Evolutionary conservation across 2,113 vertebrate species (phyloP), one percentile per base, ranked within the genome.

Genomic region (Charina bottae): DNA sequence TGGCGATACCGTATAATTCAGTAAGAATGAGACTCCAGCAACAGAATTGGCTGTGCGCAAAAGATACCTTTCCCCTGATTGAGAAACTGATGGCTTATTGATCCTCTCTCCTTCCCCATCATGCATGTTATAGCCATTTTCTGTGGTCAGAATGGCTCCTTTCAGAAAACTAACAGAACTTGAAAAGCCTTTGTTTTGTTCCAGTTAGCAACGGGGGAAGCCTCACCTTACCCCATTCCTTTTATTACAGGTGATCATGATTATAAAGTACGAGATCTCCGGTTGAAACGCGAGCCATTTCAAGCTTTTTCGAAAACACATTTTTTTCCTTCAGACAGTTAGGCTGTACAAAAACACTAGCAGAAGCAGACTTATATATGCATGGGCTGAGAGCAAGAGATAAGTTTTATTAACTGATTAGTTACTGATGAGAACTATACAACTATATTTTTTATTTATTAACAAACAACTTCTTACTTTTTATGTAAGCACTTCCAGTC

Each of bases 401-500:
- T 93, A 55, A 90, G 88, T 78, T 92, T 83, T 94, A 86, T 72
- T 87, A 23, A 42, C 64, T 91, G 64, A 93, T 59, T 68, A 88
- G 85, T 4, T 85, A 93, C 59, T 93, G 90, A 93, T 92, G 92
- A 93, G 94, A 94, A 90, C 93, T 88, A 90, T 93, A 83, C 89
- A 90, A 85, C 89, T 86, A 86, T 88, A 26, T 53, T 64, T 91
- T 96, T 93, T 90, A 94, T 91, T 94, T 92, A 93, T 92, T 93
- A 94, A 85, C 72, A 95, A 78, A 92, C 78, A 94, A 78, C 21
- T 26, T 68, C 46, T 26, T 93, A 12, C 26, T 96, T 92, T 93
- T 72, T 58, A 90, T 54, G 55, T 85, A 94, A 92, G 9, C 49
- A 95, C 15, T 55, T 92, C 91, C 92, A 93, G 64, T 93, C 88